A percentile compares a stretch with the other conserved stretches of the same genome.
These are phyloP conservation scores for Parnassius mnemosyne DNA, from an alignment of 2,888 invertebrate genomes.

Conservation along the genomic window DNA sequence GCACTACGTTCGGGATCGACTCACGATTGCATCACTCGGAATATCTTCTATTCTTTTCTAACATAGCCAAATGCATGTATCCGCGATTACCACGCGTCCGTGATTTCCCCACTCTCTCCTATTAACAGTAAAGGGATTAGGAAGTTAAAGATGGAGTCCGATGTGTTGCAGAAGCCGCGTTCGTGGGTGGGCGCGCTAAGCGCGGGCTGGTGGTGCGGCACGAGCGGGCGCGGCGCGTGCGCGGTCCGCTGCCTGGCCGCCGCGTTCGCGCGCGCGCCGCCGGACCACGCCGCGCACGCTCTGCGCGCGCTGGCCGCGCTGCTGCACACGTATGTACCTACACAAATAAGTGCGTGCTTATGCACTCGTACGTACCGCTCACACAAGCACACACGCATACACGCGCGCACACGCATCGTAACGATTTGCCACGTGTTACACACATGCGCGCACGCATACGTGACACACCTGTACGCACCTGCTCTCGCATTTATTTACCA, in stretches of 20 bases:
- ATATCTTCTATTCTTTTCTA: too few relatives aligned
- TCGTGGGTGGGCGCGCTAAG: conserved; percentile 53
- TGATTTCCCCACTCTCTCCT: too few relatives aligned
- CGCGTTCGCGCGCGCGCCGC: conserved; percentile 50
- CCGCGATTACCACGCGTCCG: too few relatives aligned
- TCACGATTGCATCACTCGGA: too few relatives aligned
- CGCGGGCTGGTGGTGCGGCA: conserved; percentile 73
- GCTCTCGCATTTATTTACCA: too few relatives aligned
- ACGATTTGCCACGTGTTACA: too few relatives aligned
- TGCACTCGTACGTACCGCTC: neutral
- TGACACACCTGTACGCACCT: too few relatives aligned
- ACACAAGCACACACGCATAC: neutral
- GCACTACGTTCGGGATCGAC: too few relatives aligned
- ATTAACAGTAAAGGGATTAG: too few relatives aligned
- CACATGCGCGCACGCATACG: too few relatives aligned
- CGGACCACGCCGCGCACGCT: conserved; percentile 34
- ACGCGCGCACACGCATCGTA: neutral
- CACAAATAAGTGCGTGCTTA: neutral
- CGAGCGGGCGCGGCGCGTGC: conserved; percentile 60
- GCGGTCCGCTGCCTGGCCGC: conserved; percentile 56
- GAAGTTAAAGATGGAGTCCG: too few relatives aligned
- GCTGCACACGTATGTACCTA: conserved; percentile 54
- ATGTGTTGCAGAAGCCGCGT: conserved; percentile 43
- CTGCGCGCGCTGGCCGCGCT: conserved; percentile 52
- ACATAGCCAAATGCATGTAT: too few relatives aligned